phyloP scores from a whole-genome alignment of 2,113 vertebrate species.

The Peromyscus polionotus region DNA sequence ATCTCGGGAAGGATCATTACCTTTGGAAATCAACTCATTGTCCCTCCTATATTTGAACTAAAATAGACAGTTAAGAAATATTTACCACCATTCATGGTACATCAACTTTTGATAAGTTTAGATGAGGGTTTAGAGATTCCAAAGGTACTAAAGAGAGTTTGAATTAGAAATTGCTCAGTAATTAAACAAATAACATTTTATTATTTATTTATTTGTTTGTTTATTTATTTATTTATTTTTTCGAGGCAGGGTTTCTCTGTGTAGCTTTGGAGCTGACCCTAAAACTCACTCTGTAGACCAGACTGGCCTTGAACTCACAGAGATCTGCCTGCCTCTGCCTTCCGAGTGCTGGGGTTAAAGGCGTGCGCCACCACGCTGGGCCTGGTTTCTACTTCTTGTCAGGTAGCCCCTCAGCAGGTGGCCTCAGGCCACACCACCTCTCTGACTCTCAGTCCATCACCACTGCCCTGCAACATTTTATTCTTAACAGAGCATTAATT shows the following conservation, averaged over 20 bases:
- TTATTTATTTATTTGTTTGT: constrained; percentile 11
- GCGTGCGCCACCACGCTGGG: too few relatives aligned
- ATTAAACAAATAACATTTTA: constrained; percentile 34
- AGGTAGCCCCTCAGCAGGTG: accelerated
- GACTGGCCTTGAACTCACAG: too few relatives aligned
- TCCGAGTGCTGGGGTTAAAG: too few relatives aligned
- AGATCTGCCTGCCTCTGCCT: too few relatives aligned
- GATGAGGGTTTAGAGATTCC: constrained; percentile 46
- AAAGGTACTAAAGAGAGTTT: constrained; percentile 46
- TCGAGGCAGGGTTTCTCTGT: too few relatives aligned
- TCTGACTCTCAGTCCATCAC: background rate
- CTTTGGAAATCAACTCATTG: constrained; percentile 37
- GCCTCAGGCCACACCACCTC: background rate
- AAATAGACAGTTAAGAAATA: constrained; percentile 57
- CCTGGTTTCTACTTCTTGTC: accelerated
- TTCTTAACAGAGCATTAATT: constrained; percentile 55
- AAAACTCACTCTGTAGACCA: too few relatives aligned
- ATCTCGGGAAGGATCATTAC: background rate
- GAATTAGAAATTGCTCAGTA: constrained; percentile 57
- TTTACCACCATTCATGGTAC: background rate
- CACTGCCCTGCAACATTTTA: background rate
- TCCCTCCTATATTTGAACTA: constrained; percentile 42
- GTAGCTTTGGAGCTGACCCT: too few relatives aligned
- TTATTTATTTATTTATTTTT: background rate
- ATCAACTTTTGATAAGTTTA: constrained; percentile 53